These are phyloP conservation scores for Nothobranchius kuhntae DNA, from an alignment of 2,113 vertebrate genomes.

Conservation along the genomic window DNA sequence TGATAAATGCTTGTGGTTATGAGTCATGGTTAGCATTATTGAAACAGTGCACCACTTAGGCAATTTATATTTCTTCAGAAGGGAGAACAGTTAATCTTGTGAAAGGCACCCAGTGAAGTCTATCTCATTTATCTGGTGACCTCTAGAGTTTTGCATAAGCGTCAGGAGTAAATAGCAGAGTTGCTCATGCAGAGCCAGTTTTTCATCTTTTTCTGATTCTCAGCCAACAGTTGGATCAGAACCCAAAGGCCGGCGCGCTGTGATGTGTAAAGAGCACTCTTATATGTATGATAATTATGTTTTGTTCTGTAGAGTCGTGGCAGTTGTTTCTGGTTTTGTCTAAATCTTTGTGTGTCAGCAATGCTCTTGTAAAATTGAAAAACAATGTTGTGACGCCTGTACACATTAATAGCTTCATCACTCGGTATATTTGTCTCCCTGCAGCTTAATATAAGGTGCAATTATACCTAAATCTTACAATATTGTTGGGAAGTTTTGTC, in stretches of 20 bases:
- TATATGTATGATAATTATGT: not conserved
- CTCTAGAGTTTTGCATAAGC: constrained; percentile 45
- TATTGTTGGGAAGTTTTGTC: constrained; percentile 54
- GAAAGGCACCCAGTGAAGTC: constrained; percentile 40
- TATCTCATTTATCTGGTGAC: constrained; percentile 59
- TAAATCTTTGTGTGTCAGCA: constrained; percentile 8
- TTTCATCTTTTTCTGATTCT: constrained; percentile 5
- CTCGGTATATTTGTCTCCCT: constrained; percentile 50
- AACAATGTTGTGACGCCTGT: constrained; percentile 39
- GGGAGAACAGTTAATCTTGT: constrained; percentile 41
- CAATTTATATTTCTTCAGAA: constrained; percentile 53
- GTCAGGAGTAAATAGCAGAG: constrained; percentile 32
- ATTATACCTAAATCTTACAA: constrained; percentile 61
- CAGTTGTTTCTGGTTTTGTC: not conserved
- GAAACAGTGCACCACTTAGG: constrained; percentile 58
- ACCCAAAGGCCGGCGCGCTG: not conserved
- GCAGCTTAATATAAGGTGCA: constrained; percentile 55
- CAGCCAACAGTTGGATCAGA: constrained; percentile 1
- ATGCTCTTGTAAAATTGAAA: constrained; percentile 31
- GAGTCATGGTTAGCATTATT: constrained; percentile 57
- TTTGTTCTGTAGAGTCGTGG: not conserved
- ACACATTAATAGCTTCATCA: constrained; percentile 48
- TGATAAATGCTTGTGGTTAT: constrained; percentile 65
- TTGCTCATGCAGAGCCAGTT: constrained; percentile 1
- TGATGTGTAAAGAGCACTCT: constrained; percentile 1